These are phyloP conservation scores for Poeciliopsis prolifica DNA, from an alignment of 2,113 vertebrate genomes.

Conservation along the genomic window DNA sequence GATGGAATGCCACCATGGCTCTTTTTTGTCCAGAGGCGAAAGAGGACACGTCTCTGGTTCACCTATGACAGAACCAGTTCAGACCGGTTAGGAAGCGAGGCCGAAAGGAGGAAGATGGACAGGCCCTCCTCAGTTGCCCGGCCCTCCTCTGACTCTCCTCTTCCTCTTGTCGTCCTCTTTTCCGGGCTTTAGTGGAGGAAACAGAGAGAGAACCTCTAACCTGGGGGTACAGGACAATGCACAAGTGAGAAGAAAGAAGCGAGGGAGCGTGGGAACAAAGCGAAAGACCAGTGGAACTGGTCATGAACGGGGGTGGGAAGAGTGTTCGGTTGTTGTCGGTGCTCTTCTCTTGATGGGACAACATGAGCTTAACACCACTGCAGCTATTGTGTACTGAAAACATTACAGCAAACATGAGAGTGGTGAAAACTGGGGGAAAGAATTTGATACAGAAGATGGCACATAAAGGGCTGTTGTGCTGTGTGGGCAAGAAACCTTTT, in stretches of 20 bases:
- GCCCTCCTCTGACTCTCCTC: conserved; percentile 78
- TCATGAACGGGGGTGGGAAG: conserved; percentile 68
- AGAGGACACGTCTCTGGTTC: conserved; percentile 81
- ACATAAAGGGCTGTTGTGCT: conserved; percentile 58
- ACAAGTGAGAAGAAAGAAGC: conserved; percentile 62
- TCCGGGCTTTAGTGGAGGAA: conserved; percentile 70
- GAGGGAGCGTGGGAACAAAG: conserved; percentile 70
- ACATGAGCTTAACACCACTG: conserved; percentile 66
- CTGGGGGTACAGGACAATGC: conserved; percentile 80
- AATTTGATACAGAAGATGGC: conserved; percentile 65
- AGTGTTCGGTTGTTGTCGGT: conserved; percentile 69
- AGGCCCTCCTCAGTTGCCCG: conserved; percentile 27
- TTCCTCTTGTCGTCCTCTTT: conserved; percentile 66
- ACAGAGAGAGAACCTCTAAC: conserved; percentile 83
- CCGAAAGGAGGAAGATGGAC: conserved; percentile 53
- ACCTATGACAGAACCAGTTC: conserved; percentile 87
- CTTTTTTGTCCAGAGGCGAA: conserved; percentile 87
- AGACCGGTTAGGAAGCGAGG: conserved; percentile 88
- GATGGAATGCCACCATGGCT: conserved; percentile 85
- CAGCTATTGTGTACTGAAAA: conserved; percentile 72
- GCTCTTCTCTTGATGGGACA: conserved; percentile 68
- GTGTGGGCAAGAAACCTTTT: conserved; percentile 32
- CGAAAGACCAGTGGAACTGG: conserved; percentile 49
- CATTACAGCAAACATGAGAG: conserved; percentile 68
- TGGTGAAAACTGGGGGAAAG: conserved; percentile 48